Evolutionary conservation across 2,113 vertebrate species (phyloP).

Genomic region (Pardalotus punctatus): DNA sequence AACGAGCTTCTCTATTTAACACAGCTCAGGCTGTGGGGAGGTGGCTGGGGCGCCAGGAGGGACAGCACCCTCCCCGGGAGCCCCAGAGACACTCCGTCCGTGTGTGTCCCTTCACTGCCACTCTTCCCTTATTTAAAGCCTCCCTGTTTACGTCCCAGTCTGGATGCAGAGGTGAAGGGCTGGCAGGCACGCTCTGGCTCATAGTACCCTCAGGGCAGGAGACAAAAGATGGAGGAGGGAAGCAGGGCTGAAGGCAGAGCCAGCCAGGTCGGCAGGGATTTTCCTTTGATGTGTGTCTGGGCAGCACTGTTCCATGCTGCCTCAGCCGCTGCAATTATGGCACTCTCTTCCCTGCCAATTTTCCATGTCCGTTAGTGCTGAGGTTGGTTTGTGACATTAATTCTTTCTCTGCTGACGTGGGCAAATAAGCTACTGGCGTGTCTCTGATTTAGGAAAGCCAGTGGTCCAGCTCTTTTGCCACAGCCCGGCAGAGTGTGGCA

Average conservation of each 20-base stretch:
- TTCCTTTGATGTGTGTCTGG: slow-evolving; percentile 12
- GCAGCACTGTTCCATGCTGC: not conserved
- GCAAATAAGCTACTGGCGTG: not conserved
- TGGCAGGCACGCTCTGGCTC: not conserved
- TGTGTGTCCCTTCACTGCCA: fast-evolving
- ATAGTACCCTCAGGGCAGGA: not conserved
- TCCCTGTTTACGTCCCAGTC: not conserved
- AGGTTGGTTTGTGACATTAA: slow-evolving; percentile 5
- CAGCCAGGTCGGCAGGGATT: not conserved
- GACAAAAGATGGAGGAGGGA: not conserved
- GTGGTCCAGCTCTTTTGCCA: not conserved
- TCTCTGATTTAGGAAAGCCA: not conserved
- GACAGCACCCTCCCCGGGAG: not conserved
- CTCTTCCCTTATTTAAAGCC: not conserved
- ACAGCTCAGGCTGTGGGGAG: not conserved
- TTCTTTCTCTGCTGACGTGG: not conserved
- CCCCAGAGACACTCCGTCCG: not conserved
- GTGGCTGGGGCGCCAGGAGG: not conserved
- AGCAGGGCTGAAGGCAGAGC: not conserved
- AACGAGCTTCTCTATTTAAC: not conserved
- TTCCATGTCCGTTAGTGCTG: not conserved
- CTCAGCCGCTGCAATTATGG: not conserved
- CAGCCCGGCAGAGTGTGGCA: not conserved
- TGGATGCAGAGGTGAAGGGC: not conserved
- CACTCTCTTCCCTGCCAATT: not conserved